phyloP scores from a whole-genome alignment of 1,140 invertebrate species.

The Doryteuthis pealeii region DNA sequence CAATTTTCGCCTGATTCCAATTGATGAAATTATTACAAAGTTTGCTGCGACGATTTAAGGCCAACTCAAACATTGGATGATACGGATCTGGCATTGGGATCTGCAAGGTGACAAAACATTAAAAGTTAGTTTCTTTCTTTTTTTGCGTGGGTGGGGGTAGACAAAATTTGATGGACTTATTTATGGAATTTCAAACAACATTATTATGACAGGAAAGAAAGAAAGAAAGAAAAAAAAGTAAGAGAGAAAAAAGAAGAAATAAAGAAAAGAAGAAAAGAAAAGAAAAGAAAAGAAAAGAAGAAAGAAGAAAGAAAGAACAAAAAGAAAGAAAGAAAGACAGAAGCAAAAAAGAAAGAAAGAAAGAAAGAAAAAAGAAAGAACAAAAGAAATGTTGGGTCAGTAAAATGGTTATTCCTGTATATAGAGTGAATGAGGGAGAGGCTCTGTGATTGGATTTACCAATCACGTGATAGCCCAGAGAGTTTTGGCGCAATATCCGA shows the following conservation, averaged over 20 bases:
- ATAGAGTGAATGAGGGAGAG: no score
- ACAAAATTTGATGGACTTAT: no score
- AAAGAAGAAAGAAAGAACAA: background rate
- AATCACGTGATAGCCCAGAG: no score
- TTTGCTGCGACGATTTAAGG: slow-evolving; percentile 26
- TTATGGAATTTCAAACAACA: no score
- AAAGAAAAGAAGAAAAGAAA: background rate
- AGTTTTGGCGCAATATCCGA: no score
- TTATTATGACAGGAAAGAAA: background rate
- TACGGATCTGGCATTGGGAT: slow-evolving; percentile 36
- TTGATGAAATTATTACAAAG: slow-evolving; percentile 34
- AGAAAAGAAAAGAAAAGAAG: background rate
- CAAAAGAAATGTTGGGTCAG: no score
- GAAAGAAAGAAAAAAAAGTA: background rate
- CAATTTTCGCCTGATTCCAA: slow-evolving; percentile 25
- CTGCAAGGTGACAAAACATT: slow-evolving; percentile 16
- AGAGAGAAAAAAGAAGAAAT: background rate
- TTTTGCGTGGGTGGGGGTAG: no score
- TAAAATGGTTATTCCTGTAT: no score
- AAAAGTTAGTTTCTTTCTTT: no score
- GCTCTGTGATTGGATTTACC: no score
- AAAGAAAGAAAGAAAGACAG: background rate
- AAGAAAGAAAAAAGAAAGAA: slow-evolving; percentile 16
- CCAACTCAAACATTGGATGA: slow-evolving; percentile 46
- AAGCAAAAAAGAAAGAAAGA: background rate